A percentile compares a stretch with the other conserved stretches of the same genome.
phyloP scores from a whole-genome alignment of 2,797 vertebrate genomes.

The Scolopax rusticola region DNA sequence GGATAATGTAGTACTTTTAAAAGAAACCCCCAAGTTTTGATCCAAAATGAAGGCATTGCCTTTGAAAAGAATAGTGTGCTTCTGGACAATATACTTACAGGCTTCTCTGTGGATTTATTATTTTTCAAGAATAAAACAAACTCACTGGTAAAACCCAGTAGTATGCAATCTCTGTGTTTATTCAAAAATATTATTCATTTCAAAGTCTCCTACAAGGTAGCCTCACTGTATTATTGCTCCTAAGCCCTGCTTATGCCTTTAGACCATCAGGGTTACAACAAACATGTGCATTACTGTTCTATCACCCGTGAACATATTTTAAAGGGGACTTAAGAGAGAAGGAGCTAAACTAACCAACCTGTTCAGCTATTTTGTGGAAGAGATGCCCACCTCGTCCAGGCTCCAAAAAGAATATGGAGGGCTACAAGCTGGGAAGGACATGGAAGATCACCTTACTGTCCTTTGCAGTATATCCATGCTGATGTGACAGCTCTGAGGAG shows the following conservation, averaged over 20 bases:
- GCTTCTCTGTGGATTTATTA: background rate
- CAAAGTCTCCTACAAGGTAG: background rate
- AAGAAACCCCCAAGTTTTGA: background rate
- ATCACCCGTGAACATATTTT: background rate
- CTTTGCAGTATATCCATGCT: background rate
- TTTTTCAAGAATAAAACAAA: background rate
- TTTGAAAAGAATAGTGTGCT: background rate
- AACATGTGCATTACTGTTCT: background rate
- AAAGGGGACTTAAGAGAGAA: background rate
- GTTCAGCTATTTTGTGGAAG: background rate
- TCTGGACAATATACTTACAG: background rate
- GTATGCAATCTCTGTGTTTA: background rate
- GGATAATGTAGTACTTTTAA: background rate
- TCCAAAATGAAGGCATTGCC: background rate
- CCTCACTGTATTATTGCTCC: background rate
- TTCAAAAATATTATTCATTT: background rate
- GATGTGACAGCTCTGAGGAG: background rate
- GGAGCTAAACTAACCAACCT: background rate
- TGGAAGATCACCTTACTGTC: accelerated
- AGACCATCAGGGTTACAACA: background rate
- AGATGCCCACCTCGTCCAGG: background rate
- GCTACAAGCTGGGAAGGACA: accelerated
- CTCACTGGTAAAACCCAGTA: background rate
- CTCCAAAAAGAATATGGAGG: background rate
- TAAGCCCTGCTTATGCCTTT: background rate